Evolutionary conservation across 2,113 vertebrate genomes (phyloP).

Genomic region (Leucopternis melanops): DNA sequence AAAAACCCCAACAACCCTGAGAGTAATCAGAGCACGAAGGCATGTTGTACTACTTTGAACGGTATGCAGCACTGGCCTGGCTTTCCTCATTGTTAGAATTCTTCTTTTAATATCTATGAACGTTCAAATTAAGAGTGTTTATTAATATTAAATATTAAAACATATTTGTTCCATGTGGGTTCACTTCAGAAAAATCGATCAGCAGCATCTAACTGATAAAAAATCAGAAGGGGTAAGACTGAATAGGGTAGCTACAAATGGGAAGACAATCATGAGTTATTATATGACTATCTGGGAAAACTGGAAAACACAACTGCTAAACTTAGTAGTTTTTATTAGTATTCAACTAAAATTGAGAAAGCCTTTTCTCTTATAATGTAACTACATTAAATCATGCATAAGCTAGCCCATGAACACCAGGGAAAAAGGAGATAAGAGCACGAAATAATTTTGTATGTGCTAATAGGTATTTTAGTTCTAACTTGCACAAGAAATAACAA

Average conservation of each 20-base stretch:
- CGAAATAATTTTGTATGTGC: background rate
- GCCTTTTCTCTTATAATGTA: background rate
- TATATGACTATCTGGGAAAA: background rate
- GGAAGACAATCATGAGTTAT: background rate
- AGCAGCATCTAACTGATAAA: background rate
- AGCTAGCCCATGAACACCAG: background rate
- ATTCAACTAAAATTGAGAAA: background rate
- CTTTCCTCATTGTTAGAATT: background rate
- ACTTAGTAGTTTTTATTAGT: background rate
- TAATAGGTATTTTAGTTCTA: background rate
- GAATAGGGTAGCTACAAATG: background rate
- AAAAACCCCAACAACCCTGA: background rate
- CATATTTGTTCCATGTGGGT: background rate
- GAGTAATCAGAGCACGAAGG: background rate
- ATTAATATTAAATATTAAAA: background rate
- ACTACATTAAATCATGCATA: background rate
- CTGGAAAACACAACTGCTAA: background rate
- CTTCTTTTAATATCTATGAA: background rate
- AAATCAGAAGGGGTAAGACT: background rate
- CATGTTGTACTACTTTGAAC: background rate
- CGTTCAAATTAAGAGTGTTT: background rate
- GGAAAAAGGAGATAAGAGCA: background rate
- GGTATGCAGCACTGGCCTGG: background rate
- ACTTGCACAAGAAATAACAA: background rate
- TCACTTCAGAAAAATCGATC: background rate